Evolutionary conservation across 2,888 invertebrate genomes (phyloP).

Genomic region (Dinocampus coccinellae): DNA sequence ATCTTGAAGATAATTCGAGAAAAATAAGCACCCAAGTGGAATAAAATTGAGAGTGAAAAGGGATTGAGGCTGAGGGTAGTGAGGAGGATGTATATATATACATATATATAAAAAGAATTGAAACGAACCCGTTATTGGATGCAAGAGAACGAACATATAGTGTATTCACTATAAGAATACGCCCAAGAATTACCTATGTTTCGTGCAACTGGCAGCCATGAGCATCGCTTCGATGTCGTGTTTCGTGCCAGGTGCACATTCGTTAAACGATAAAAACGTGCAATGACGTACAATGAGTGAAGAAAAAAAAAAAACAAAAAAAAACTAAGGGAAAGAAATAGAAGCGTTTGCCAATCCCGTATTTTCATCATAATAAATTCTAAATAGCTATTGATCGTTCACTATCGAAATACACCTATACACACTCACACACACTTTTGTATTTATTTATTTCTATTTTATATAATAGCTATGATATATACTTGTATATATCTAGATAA

Average conservation of each 20-base stretch:
- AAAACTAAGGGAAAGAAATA: background rate
- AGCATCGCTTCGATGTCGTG: constrained; percentile 28
- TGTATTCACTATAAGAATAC: constrained; percentile 2
- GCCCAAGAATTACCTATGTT: constrained; percentile 29
- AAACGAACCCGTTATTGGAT: constrained; percentile 30
- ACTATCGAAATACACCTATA: background rate
- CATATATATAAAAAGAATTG: constrained; percentile 4
- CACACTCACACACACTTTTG: no score
- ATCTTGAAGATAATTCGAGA: background rate
- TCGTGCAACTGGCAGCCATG: constrained; percentile 38
- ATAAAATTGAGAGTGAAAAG: constrained; percentile 1
- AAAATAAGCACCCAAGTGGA: no score
- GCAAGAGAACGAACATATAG: constrained; percentile 1
- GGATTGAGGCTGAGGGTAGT: constrained; percentile 13
- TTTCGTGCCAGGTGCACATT: constrained; percentile 39
- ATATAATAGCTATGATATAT: background rate
- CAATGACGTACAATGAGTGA: background rate
- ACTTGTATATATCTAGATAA: background rate
- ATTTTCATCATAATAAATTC: constrained; percentile 3
- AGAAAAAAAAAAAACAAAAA: background rate
- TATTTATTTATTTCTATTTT: background rate
- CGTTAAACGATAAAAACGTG: constrained; percentile 29
- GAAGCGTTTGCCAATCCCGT: background rate
- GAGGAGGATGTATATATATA: background rate
- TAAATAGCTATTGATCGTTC: background rate